Evolutionary conservation across 1,140 invertebrate genomes (phyloP), one percentile per base, ranked within the genome.

Genomic region (Glomeris maerens): DNA sequence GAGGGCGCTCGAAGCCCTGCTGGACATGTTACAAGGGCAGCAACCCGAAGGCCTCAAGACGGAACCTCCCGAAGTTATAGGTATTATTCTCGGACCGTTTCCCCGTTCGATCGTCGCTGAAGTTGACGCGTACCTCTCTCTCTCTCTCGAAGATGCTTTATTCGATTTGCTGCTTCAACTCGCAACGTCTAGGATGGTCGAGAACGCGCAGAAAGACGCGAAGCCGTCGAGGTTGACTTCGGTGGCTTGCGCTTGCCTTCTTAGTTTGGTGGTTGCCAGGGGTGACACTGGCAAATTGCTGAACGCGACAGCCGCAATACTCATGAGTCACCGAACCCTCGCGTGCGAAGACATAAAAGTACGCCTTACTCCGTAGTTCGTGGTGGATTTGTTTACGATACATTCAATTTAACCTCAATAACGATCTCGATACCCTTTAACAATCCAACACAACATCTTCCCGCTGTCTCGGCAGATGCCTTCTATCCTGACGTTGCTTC

Each of bases 201-300:
- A 60, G 61, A 39, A 66, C 59, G 50, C 58, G 23, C 44, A 54
- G 2, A 49, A 55, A 2, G 57, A 60, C 31, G 58, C 58, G 4
- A 59, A 58, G 25, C 45, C 59, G 7, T 63, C 74, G 57, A 76
- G 77, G 52, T 73, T 91, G 54, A 87, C 84, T 28, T 81, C 87
- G 23, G 75, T 92, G 47, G 86, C 89, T 38, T 91, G 87, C 67
- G 82, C 89, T 2, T 91, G 88, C 61, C 72, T 97, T 1, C 74
- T 96, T 26, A 87, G 86, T 51, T 71, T 96, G 40, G 86, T 88
- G 25, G 82, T 94, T n/a, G 89, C 90, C 1, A 71, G 85, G 49
- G 91, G 91, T 1, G 86, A 94, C 62, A 91, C 90, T n/a, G 87
- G 88, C 27, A 85, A 90, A 63, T 78, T 91, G 57, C 72, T 96